Conservation (phyloP, 1,140 invertebrate genomes). For the Aphaenogaster rudis region DNA sequence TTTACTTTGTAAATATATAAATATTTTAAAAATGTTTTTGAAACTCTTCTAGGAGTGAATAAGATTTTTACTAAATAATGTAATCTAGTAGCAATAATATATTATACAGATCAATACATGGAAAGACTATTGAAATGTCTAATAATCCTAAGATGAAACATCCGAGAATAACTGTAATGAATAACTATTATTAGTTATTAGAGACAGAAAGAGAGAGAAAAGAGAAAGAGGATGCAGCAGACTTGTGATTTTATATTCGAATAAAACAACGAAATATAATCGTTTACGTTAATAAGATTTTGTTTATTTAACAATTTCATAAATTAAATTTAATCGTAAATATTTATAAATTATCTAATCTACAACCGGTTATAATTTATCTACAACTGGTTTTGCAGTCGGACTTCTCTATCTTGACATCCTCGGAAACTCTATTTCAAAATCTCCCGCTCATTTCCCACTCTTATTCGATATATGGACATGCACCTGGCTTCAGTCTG, state of each 20-base stretch:
- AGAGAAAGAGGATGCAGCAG: too few species aligned
- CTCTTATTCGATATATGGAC: background rate
- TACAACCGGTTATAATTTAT: background rate
- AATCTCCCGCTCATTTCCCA: background rate
- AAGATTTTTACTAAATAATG: background rate
- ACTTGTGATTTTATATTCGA: background rate
- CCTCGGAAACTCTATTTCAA: background rate
- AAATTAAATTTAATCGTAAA: background rate
- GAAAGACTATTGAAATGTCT: background rate
- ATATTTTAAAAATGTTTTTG: slow-evolving; percentile 11
- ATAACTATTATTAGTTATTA: background rate
- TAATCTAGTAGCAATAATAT: background rate
- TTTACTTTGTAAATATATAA: slow-evolving; percentile 24
- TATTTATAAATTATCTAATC: background rate
- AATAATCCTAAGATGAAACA: background rate
- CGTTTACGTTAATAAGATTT: background rate
- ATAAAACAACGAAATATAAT: slow-evolving; percentile 1
- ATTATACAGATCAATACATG: background rate
- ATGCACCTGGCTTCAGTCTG: too few species aligned
- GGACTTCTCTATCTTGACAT: background rate
- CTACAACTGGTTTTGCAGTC: background rate
- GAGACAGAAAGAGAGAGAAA: background rate
- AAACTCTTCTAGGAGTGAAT: background rate
- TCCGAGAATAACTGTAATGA: background rate
- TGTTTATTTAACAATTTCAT: background rate